These are phyloP conservation scores for Cyphomyrus discorhynchus DNA, from an alignment of 2,113 vertebrate genomes.

Conservation along the genomic window DNA sequence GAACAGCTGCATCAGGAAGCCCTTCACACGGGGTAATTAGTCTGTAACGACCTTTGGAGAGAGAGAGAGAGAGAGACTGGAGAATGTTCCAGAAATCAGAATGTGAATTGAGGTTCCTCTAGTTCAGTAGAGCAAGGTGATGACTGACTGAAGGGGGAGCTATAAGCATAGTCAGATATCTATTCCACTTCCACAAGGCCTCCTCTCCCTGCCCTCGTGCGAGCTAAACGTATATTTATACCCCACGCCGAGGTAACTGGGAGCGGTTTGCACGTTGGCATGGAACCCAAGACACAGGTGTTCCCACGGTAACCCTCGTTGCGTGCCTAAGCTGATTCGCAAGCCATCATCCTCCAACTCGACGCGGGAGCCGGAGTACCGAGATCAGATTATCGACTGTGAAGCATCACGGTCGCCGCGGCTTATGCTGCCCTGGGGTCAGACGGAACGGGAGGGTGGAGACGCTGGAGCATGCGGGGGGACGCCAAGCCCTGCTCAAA, in stretches of 20 bases:
- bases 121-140: background rate
- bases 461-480: background rate
- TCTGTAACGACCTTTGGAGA: background rate
- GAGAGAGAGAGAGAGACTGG: background rate
- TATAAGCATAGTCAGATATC: background rate
- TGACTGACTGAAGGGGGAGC: background rate
- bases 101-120: background rate
- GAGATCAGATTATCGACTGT: background rate
- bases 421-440: background rate
- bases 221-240: no score
- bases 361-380: background rate
- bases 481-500: background rate
- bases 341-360: background rate
- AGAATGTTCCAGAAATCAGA: background rate
- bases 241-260: background rate
- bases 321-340: background rate
- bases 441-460: background rate
- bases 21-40: background rate
- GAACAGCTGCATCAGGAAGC: background rate
- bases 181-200: background rate
- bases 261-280: background rate
- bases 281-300: background rate
- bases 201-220: background rate
- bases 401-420: background rate
- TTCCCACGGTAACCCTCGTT: background rate